A percentile compares a stretch with the other conserved stretches of the same genome.
Evolutionary conservation across 2,888 invertebrate genomes (phyloP).

Genomic region (Mycalesis mineus): DNA sequence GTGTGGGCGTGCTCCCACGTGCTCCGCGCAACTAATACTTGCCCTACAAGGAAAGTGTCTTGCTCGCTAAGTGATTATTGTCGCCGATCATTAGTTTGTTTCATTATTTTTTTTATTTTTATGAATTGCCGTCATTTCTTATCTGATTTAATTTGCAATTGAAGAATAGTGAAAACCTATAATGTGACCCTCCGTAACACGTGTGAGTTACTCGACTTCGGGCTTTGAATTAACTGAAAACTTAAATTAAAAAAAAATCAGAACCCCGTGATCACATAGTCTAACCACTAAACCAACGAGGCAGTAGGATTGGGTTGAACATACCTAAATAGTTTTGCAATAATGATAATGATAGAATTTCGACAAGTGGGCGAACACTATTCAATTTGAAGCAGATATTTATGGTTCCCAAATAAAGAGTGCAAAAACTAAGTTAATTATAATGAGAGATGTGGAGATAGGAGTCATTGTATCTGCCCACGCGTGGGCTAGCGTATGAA

Average conservation of each 20-base stretch:
- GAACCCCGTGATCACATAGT: too few relatives aligned
- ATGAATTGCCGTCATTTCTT: not conserved
- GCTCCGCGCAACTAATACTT: constrained; percentile 7
- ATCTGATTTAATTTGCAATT: not conserved
- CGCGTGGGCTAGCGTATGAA: not conserved
- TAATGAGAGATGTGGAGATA: too few relatives aligned
- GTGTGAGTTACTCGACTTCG: too few relatives aligned
- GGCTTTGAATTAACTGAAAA: too few relatives aligned
- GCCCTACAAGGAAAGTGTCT: constrained; percentile 27
- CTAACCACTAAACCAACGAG: too few relatives aligned
- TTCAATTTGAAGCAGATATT: too few relatives aligned
- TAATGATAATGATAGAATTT: not conserved
- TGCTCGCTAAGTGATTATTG: constrained; percentile 11
- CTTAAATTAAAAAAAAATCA: too few relatives aligned
- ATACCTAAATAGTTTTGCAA: not conserved
- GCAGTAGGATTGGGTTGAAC: not conserved
- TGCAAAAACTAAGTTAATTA: too few relatives aligned
- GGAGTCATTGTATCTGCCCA: not conserved
- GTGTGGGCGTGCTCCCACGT: constrained; percentile 20
- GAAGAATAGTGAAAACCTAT: too few relatives aligned
- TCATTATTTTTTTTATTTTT: not conserved
- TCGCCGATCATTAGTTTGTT: not conserved
- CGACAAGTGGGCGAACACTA: not conserved
- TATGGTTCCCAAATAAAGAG: too few relatives aligned
- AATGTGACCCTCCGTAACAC: too few relatives aligned